A percentile compares a stretch with the other conserved stretches of the same genome.
Conservation (phyloP, 2,888 invertebrate genomes). For the Pterostichus madidus region DNA sequence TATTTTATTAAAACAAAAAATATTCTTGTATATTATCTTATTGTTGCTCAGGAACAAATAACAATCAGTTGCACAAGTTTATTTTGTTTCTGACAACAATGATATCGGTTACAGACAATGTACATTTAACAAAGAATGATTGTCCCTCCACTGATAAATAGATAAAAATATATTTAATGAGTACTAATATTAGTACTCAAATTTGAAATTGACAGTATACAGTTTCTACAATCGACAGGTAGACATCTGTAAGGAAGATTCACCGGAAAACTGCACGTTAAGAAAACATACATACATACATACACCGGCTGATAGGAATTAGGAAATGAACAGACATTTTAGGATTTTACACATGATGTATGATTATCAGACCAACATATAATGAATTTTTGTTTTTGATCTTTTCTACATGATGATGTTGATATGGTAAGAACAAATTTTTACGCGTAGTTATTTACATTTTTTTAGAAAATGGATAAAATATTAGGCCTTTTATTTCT, state of each 20-base stretch:
- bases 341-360: neutral
- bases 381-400: conserved; percentile 18
- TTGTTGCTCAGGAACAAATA: conserved; percentile 5
- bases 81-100: conserved; percentile 61
- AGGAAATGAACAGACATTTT: neutral
- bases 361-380: conserved; percentile 8
- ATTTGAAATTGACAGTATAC: conserved; percentile 61
- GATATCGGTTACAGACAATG: conserved; percentile 63
- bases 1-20: neutral
- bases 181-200: conserved; percentile 6
- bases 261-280: neutral
- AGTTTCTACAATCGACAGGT: conserved; percentile 47
- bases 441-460: conserved; percentile 34
- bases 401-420: conserved; percentile 3
- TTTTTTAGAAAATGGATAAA: conserved; percentile 48
- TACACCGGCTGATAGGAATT: neutral
- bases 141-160: conserved; percentile 66
- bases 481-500: conserved; percentile 25
- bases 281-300: conserved; percentile 18
- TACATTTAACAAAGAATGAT: conserved; percentile 65
- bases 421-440: conserved; percentile 17
- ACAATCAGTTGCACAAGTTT: conserved; percentile 52
- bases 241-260: conserved; percentile 60
- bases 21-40: neutral
- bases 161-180: conserved; percentile 65